phyloP scores from a whole-genome alignment of 2,113 vertebrate species.

The Pyrgilauda ruficollis region DNA sequence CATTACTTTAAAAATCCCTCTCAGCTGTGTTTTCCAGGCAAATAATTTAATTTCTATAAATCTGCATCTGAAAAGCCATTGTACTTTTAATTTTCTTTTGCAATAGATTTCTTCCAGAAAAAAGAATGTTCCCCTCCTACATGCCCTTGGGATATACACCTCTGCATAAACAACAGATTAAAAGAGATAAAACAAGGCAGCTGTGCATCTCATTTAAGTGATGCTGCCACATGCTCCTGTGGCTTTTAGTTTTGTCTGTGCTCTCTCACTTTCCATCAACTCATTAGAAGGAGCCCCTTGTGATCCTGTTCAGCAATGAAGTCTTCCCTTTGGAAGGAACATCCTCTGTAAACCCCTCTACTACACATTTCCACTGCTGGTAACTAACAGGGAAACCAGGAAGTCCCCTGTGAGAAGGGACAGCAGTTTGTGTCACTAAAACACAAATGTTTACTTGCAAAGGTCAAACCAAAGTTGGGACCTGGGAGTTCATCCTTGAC shows the following conservation, averaged over 20 bases:
- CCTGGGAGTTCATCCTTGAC: neutral
- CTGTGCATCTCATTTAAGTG: neutral
- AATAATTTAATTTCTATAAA: neutral
- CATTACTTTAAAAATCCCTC: neutral
- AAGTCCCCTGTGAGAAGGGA: fast-evolving
- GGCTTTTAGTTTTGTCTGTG: neutral
- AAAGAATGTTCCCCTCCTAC: neutral
- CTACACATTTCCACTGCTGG: neutral
- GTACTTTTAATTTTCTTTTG: neutral
- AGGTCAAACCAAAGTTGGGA: neutral
- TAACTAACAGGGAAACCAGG: neutral
- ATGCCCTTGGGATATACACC: neutral
- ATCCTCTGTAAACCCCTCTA: neutral
- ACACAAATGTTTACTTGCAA: neutral
- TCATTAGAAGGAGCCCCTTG: neutral
- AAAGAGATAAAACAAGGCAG: neutral
- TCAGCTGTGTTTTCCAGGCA: neutral
- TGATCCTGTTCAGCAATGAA: neutral
- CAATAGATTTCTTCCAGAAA: neutral
- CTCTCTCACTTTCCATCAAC: neutral
- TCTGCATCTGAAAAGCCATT: neutral
- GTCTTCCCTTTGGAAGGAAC: neutral
- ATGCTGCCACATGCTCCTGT: neutral
- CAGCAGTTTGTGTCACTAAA: neutral
- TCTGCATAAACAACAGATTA: neutral